Percentiles rank a stretch among this genome's conserved stretches.
Evolutionary conservation across 2,113 vertebrate genomes (phyloP).

Genomic region (Sander vitreus): DNA sequence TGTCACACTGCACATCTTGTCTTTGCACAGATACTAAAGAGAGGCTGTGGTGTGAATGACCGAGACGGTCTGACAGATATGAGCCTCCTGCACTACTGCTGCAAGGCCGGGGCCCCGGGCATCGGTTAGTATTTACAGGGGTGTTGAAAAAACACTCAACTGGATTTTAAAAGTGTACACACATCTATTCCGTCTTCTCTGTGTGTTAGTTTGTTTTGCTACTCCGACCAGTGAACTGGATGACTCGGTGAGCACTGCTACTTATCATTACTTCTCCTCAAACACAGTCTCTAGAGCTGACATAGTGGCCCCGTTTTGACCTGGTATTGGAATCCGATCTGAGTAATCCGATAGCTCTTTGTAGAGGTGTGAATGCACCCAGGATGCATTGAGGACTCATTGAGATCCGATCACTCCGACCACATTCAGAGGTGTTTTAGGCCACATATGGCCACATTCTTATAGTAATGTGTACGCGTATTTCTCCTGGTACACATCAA

Average conservation of each 20-base stretch:
- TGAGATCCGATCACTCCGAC: too few species aligned
- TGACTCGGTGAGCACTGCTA: not conserved
- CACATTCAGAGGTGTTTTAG: too few species aligned
- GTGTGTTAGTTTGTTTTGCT: not conserved
- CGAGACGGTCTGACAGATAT: slow-evolving; percentile 97
- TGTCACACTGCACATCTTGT: slow-evolving; percentile 25
- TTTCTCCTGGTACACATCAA: too few species aligned
- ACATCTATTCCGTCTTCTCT: not conserved
- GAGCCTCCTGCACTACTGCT: slow-evolving; percentile 97
- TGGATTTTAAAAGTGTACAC: not conserved
- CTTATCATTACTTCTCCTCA: slow-evolving; percentile 5
- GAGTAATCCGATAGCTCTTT: too few species aligned
- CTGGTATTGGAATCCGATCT: too few species aligned
- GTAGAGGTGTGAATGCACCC: too few species aligned
- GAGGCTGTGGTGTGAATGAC: slow-evolving; percentile 96
- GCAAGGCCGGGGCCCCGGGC: slow-evolving; percentile 97
- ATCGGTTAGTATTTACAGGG: slow-evolving; percentile 88
- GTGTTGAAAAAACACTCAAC: slow-evolving; percentile 5
- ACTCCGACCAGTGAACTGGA: slow-evolving; percentile 6
- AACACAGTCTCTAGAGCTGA: not conserved
- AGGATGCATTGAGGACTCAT: too few species aligned
- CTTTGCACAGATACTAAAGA: slow-evolving; percentile 90
- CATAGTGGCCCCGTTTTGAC: too few species aligned
- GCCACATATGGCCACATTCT: too few species aligned
- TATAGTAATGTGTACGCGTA: too few species aligned